A percentile compares a stretch with the other conserved stretches of the same genome.
phyloP scores from a whole-genome alignment of 1,140 invertebrate species.

The Reticulitermes speratus region DNA sequence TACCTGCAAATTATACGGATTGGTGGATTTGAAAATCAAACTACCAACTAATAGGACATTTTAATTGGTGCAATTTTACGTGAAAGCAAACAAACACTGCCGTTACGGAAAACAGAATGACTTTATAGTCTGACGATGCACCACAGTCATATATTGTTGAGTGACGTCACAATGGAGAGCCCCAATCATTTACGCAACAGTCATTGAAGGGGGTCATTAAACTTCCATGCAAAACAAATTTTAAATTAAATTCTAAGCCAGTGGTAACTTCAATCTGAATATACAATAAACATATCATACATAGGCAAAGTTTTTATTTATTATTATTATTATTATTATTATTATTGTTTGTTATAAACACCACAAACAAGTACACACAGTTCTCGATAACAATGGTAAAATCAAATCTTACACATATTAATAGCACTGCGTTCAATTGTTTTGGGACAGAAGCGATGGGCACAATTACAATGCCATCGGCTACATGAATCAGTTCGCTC shows the following conservation, averaged over 20 bases:
- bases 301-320: neutral
- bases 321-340: too few species aligned
- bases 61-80: constrained; percentile 7
- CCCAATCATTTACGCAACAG: neutral
- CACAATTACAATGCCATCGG: neutral
- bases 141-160: neutral
- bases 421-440: neutral
- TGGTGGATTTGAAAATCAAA: neutral
- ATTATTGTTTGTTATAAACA: too few species aligned
- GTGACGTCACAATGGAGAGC: neutral
- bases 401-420: neutral
- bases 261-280: neutral
- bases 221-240: neutral
- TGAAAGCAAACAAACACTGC: neutral
- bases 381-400: neutral
- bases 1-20: neutral
- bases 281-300: neutral
- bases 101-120: neutral
- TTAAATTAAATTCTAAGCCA: neutral
- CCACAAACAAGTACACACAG: neutral
- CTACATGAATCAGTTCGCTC: neutral
- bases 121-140: neutral
- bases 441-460: neutral
- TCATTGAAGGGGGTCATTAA: neutral
- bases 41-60: constrained; percentile 2